Percentiles rank a stretch among this genome's conserved stretches.
phyloP scores from a whole-genome alignment of 2,113 vertebrate species.

The Synodontis membranacea region DNA sequence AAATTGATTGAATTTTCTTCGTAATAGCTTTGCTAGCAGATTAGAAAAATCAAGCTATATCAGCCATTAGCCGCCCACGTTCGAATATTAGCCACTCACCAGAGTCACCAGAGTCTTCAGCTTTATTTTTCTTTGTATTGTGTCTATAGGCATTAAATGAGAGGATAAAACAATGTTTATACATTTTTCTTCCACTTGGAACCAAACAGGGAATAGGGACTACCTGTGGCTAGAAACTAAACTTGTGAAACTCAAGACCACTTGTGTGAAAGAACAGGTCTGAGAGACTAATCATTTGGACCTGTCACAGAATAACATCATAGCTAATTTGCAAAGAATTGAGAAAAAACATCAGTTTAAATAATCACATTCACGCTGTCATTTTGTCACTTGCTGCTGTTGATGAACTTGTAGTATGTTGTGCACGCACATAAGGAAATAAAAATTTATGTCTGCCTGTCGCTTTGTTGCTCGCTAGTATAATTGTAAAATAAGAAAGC shows the following conservation, averaged over 20 bases:
- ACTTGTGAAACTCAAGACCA: not conserved
- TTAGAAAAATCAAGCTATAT: not conserved
- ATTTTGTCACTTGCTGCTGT: not conserved
- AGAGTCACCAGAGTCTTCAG: not conserved
- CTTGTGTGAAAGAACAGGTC: not conserved
- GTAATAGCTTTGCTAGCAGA: not conserved
- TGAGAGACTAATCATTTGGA: not conserved
- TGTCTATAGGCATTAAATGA: not conserved
- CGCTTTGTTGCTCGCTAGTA: not conserved
- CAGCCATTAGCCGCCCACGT: no score
- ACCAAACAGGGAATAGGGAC: not conserved
- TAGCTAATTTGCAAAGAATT: not conserved
- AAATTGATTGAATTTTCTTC: not conserved
- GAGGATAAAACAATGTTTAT: not conserved
- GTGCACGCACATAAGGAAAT: not conserved
- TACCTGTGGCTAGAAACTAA: not conserved
- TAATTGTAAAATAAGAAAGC: not conserved
- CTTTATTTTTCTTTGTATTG: not conserved
- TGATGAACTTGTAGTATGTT: not conserved
- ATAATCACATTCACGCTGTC: no score
- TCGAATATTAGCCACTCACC: not conserved
- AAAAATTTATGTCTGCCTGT: not conserved
- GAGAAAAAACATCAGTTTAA: not conserved
- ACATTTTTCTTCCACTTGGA: not conserved
- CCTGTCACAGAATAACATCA: not conserved